A percentile compares a stretch with the other conserved stretches of the same genome.
Conservation (phyloP, 2,888 invertebrate genomes). For the Pristionchus mayeri region DNA sequence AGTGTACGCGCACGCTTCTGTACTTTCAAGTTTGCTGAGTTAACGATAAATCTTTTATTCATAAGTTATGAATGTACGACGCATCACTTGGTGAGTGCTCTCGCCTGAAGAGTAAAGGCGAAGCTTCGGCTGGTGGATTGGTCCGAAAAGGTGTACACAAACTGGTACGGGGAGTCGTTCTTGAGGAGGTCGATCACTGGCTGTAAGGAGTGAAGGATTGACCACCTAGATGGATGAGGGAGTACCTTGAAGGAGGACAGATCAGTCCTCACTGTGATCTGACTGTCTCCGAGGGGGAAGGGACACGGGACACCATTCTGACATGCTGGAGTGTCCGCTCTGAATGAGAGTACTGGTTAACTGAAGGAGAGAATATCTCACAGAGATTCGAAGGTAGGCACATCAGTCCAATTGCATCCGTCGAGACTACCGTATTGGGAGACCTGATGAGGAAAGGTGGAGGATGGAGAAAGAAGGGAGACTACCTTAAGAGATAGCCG, state of each 20-base stretch:
- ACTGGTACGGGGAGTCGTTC: slow-evolving; percentile 60
- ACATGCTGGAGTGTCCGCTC: slow-evolving; percentile 20
- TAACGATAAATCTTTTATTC: slow-evolving; percentile 7
- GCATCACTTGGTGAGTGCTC: slow-evolving; percentile 33
- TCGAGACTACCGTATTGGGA: slow-evolving; percentile 37
- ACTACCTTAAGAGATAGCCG: slow-evolving; percentile 16
- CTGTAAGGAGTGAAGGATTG: neutral
- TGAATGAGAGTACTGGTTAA: neutral
- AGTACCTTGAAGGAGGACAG: slow-evolving; percentile 12
- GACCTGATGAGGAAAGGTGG: neutral
- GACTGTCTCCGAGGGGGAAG: slow-evolving; percentile 12
- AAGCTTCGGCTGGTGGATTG: neutral
- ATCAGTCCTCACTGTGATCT: slow-evolving; percentile 28
- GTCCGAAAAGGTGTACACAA: neutral
- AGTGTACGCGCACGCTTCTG: neutral
- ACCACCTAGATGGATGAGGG: neutral
- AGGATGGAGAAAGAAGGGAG: neutral
- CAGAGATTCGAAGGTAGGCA: slow-evolving; percentile 26
- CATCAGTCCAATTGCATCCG: slow-evolving; percentile 46
- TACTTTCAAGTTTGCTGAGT: slow-evolving; percentile 1
- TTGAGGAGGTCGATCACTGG: slow-evolving; percentile 56
- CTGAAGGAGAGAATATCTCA: neutral
- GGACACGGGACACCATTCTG: slow-evolving; percentile 31
- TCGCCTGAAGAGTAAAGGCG: neutral
- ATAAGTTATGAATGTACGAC: neutral